These are phyloP conservation scores for Bombus confusus DNA, from an alignment of 1,140 invertebrate species.

Conservation along the genomic window DNA sequence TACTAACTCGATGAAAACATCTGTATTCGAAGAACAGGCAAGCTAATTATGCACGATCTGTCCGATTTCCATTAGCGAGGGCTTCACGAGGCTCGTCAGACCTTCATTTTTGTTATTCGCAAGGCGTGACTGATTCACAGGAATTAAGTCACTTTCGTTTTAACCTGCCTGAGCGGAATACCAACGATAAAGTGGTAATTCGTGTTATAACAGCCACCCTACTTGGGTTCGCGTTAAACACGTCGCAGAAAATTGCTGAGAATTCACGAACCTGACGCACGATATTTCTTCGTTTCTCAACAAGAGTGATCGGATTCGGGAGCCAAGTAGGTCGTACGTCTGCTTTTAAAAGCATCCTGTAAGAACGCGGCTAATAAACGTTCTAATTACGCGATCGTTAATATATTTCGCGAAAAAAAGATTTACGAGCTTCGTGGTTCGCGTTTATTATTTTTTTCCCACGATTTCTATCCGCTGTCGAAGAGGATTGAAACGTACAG, in stretches of 20 bases:
- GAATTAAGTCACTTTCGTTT: conserved; percentile 51
- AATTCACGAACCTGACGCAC: not conserved
- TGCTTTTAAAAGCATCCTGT: not conserved
- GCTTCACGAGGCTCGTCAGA: not conserved
- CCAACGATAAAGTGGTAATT: conserved; percentile 28
- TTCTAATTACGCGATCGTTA: not conserved
- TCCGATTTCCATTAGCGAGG: conserved; percentile 17
- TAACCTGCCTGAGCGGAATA: conserved; percentile 17
- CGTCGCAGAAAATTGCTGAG: not conserved
- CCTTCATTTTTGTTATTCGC: conserved; percentile 23
- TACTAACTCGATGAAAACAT: not conserved
- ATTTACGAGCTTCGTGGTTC: not conserved
- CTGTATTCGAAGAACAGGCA: not conserved
- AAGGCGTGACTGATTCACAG: conserved; percentile 20
- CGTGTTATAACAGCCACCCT: conserved; percentile 32
- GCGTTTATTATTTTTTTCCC: not conserved
- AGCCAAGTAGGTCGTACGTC: conserved; percentile 31
- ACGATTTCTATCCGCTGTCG: not conserved
- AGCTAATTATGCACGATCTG: conserved; percentile 14
- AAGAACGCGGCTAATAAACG: not conserved
- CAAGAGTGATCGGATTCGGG: conserved; percentile 8
- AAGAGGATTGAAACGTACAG: not conserved
- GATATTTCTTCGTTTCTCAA: not conserved
- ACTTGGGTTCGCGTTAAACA: not conserved
- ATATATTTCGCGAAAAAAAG: not conserved